Conservation (phyloP, 2,113 vertebrate genomes). For the Scolopax mira region DNA sequence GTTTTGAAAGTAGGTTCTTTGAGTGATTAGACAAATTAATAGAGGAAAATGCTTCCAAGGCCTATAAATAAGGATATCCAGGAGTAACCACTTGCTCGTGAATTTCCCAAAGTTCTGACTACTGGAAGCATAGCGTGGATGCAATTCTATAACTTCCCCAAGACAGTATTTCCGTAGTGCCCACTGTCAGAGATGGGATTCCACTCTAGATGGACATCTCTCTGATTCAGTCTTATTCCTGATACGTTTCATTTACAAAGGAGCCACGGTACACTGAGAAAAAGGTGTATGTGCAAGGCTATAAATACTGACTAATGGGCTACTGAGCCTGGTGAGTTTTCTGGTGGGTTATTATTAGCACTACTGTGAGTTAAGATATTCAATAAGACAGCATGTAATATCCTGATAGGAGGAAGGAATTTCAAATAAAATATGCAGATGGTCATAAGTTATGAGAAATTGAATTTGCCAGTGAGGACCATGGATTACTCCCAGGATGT, state of each 20-base stretch:
- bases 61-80: neutral
- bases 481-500: neutral
- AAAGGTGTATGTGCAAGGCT: neutral
- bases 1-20: neutral
- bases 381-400: neutral
- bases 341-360: neutral
- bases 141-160: neutral
- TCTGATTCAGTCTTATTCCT: neutral
- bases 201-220: neutral
- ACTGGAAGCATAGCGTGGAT: neutral
- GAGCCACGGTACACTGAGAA: neutral
- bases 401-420: neutral
- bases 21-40: neutral
- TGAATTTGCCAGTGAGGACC: neutral
- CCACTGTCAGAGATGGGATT: neutral
- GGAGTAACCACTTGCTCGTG: neutral
- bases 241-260: neutral
- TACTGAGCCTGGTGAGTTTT: neutral
- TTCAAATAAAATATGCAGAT: neutral
- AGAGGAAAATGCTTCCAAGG: neutral
- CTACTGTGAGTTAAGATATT: neutral
- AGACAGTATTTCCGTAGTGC: neutral
- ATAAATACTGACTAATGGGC: neutral
- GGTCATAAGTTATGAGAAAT: neutral
- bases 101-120: neutral